Conservation (phyloP, 2,113 vertebrate genomes). For the Jaculus jaculus region DNA sequence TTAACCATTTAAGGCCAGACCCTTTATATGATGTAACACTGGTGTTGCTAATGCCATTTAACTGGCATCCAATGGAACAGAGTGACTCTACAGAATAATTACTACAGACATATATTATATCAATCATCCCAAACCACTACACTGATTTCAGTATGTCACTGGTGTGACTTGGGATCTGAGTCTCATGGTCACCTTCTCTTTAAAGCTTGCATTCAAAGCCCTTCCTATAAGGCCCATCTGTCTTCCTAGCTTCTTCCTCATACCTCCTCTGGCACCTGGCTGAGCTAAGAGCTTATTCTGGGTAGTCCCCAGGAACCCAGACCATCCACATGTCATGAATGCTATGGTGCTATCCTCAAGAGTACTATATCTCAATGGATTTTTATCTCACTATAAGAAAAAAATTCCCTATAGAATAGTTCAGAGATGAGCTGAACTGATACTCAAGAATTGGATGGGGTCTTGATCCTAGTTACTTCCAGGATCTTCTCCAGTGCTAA, state of each 20-base stretch:
- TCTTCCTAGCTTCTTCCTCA: background rate
- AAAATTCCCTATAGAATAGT: background rate
- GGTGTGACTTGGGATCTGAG: background rate
- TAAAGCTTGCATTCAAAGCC: background rate
- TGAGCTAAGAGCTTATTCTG: background rate
- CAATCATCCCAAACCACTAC: background rate
- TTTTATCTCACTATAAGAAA: background rate
- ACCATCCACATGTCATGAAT: background rate
- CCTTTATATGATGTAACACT: background rate
- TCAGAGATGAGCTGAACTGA: background rate
- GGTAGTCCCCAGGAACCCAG: background rate
- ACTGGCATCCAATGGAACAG: background rate
- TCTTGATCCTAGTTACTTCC: background rate
- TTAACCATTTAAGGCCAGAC: background rate
- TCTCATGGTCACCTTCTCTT: background rate
- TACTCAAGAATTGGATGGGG: background rate
- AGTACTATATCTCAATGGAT: background rate
- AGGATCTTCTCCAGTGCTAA: background rate
- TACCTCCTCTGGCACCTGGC: background rate
- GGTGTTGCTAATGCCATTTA: background rate
- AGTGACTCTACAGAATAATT: background rate
- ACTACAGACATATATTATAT: too few relatives aligned
- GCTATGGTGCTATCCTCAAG: background rate
- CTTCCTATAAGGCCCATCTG: background rate
- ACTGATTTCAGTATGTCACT: background rate